phyloP scores from a whole-genome alignment of 2,888 invertebrate genomes.

The Drosophila sordidula region DNA sequence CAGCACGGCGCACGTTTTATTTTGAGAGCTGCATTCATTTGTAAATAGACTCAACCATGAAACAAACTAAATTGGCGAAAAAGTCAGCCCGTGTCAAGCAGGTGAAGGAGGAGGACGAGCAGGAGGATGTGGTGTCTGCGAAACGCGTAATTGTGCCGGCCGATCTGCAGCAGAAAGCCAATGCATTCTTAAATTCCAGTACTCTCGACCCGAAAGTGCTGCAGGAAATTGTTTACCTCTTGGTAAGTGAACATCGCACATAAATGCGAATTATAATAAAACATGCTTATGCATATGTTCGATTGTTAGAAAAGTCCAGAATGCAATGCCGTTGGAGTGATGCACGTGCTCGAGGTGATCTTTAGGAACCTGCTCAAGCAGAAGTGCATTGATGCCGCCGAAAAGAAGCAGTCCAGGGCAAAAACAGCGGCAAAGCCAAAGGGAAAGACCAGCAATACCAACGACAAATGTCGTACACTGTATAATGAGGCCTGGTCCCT shows the following conservation, averaged over 20 bases:
- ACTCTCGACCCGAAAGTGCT: slow-evolving; percentile 88
- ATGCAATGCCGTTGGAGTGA: slow-evolving; percentile 53
- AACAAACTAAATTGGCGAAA: slow-evolving; percentile 20
- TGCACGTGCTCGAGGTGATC: slow-evolving; percentile 90
- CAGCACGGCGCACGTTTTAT: slow-evolving; percentile 48
- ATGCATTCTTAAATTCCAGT: slow-evolving; percentile 89
- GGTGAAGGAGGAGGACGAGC: not conserved
- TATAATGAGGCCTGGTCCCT: slow-evolving; percentile 89
- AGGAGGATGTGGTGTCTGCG: slow-evolving; percentile 2
- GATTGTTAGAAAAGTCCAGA: slow-evolving; percentile 57
- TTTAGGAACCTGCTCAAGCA: slow-evolving; percentile 89
- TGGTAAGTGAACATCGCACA: slow-evolving; percentile 85
- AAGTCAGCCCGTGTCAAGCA: not conserved
- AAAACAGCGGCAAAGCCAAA: not conserved
- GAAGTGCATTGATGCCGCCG: not conserved
- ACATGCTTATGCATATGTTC: not conserved
- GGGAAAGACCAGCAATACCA: slow-evolving; percentile 2
- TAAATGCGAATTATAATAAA: not conserved
- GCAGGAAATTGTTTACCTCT: slow-evolving; percentile 88
- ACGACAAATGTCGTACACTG: slow-evolving; percentile 84
- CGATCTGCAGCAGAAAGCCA: slow-evolving; percentile 89
- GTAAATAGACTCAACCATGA: slow-evolving; percentile 14
- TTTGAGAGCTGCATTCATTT: slow-evolving; percentile 5
- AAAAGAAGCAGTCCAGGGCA: not conserved
- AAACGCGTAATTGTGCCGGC: slow-evolving; percentile 24